Base-by-base conservation (phyloP, 2,888 invertebrate species). In the Cyrtodaria siliqua region DNA sequence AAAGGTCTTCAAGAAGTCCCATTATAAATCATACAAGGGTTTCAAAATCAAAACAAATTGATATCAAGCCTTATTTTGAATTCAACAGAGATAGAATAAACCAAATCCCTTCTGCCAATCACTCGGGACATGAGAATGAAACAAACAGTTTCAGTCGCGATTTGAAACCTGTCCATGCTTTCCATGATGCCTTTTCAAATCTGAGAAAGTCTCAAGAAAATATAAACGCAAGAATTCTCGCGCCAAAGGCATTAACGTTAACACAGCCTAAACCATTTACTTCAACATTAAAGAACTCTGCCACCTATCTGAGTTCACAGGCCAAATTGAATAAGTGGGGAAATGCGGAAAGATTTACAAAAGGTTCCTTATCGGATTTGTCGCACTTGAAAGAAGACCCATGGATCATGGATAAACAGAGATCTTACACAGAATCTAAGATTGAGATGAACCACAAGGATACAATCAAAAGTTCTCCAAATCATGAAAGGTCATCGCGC, bases 311-410 rank as follows among this genome's bases (percentile, higher is more conserved):
- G 16, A 69, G 71, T 12, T 69, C 76, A 50, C 81, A 81, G 26
- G 85, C 84, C n/a, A 79, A 72, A 42, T 59, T 87, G 33, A 83
- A 79, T 42, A 79, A 82, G 59, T 84, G 83, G 83, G 70, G 72
- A 44, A 84, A 70, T 44, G 66, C 55, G 8, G 88, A 87, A 29
- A 83, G 83, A 50, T 82, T 87, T 47, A 85, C 81, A 8, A 77
- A 81, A 56, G 85, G 83, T 20, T 88, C 86, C 0, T 60, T 84
- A 64, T 64, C 66, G 26, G 86, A 87, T 69, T 27, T 86, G 8
- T 80, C 85, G 18, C 82, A 84, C 59, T 63, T 83, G 4, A 60
- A 76, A 33, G 88, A 87, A 53, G 86, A 89, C 74, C 88, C 88
- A 1, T 89, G 88, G 88, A 79, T 88, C 42, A 71, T 53, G 8